A percentile compares a stretch with the other conserved stretches of the same genome.
These are phyloP conservation scores for Hirundichthys speculiger DNA, from an alignment of 2,113 vertebrate genomes.

Conservation along the genomic window DNA sequence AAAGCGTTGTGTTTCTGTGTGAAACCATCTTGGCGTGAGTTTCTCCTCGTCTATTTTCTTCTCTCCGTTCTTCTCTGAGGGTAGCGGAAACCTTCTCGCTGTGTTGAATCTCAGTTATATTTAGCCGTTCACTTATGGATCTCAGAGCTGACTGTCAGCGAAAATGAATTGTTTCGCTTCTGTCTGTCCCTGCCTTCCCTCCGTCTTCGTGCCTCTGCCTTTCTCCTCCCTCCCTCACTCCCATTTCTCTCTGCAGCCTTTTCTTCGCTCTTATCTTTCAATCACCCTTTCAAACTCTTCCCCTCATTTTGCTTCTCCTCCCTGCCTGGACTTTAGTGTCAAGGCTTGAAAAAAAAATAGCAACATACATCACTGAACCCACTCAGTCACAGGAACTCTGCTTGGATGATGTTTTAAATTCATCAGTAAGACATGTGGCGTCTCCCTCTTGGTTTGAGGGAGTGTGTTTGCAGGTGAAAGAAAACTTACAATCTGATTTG, in stretches of 20 bases:
- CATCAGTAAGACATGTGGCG: too few relatives aligned
- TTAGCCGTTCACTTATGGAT: constrained; percentile 76
- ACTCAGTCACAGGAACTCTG: neutral
- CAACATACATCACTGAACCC: neutral
- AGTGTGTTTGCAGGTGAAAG: too few relatives aligned
- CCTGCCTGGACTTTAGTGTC: constrained; percentile 21
- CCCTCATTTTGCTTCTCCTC: constrained; percentile 38
- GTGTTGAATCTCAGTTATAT: constrained; percentile 75
- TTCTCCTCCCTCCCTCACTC: constrained; percentile 41
- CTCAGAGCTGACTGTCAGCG: constrained; percentile 77
- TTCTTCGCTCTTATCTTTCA: constrained; percentile 53
- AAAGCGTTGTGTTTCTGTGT: constrained; percentile 40
- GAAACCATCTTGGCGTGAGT: constrained; percentile 23
- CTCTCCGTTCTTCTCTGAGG: constrained; percentile 41
- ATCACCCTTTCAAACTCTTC: constrained; percentile 5
- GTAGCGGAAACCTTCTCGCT: constrained; percentile 47
- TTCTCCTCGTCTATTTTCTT: constrained; percentile 41
- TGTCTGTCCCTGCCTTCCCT: constrained; percentile 67
- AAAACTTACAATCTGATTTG: too few relatives aligned
- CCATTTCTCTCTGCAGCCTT: constrained; percentile 50
- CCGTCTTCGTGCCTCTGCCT: constrained; percentile 55
- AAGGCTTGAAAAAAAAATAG: constrained; percentile 15
- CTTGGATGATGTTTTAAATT: neutral
- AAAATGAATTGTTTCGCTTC: constrained; percentile 77
- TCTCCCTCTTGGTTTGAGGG: too few relatives aligned